A percentile compares a stretch with the other conserved stretches of the same genome.
phyloP scores from a whole-genome alignment of 2,888 invertebrate species.

The Platycheirus albimanus region DNA sequence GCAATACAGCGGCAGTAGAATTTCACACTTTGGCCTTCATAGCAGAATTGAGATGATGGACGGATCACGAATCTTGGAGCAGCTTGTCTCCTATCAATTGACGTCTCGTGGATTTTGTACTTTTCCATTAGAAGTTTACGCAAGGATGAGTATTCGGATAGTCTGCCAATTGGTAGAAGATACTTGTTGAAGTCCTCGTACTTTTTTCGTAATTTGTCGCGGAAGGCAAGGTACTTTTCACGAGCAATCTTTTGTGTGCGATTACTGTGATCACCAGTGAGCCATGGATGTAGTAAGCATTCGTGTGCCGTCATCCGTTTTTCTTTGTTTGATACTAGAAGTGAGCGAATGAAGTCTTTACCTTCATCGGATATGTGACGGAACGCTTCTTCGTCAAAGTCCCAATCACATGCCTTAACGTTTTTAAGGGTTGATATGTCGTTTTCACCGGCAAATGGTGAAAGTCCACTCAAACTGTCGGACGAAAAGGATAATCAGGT shows the following conservation, averaged over 20 bases:
- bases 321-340: slow-evolving; percentile 97
- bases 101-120: slow-evolving; percentile 97
- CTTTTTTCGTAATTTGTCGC: slow-evolving; percentile 93
- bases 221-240: slow-evolving; percentile 92
- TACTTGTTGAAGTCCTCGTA: slow-evolving; percentile 93
- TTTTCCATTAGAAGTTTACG: slow-evolving; percentile 97
- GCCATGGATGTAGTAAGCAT: slow-evolving; percentile 97
- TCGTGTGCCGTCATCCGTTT: slow-evolving; percentile 99
- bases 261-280: slow-evolving; percentile 92
- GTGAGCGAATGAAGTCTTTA: slow-evolving; percentile 97
- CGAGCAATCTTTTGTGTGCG: slow-evolving; percentile 91
- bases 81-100: slow-evolving; percentile 98
- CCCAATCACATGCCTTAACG: slow-evolving; percentile 99
- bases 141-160: slow-evolving; percentile 98
- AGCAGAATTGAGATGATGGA: slow-evolving; percentile 97
- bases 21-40: slow-evolving; percentile 98
- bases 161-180: slow-evolving; percentile 95
- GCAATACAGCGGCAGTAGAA: slow-evolving; percentile 99
- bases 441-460: slow-evolving; percentile 99
- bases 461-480: slow-evolving; percentile 94
- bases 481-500: slow-evolving; percentile 61
- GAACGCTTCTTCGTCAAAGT: slow-evolving; percentile 98
- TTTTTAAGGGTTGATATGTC: slow-evolving; percentile 99
- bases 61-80: slow-evolving; percentile 99
- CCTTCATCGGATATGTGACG: slow-evolving; percentile 96